phyloP scores from a whole-genome alignment of 2,888 invertebrate species.

The Agrochola litura region DNA sequence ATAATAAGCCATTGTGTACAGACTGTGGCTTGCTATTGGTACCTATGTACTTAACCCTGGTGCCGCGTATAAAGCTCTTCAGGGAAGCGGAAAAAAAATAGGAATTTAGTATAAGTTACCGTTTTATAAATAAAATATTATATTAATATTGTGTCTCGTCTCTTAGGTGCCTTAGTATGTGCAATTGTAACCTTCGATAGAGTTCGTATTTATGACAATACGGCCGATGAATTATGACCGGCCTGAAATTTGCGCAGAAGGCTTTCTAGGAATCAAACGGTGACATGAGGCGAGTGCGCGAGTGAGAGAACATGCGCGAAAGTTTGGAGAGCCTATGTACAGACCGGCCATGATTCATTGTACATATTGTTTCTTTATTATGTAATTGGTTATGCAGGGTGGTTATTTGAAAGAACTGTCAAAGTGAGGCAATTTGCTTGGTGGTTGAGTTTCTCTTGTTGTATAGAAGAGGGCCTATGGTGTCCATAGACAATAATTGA shows the following conservation, averaged over 20 bases:
- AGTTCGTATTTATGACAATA: constrained; percentile 42
- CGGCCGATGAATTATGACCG: too few relatives aligned
- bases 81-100: constrained; percentile 25
- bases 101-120: constrained; percentile 59
- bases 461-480: neutral
- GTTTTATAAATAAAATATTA: constrained; percentile 53
- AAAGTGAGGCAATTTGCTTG: neutral
- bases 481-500: too few relatives aligned
- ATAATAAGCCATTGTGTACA: constrained; percentile 9
- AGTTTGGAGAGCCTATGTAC: too few relatives aligned
- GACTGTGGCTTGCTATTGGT: constrained; percentile 38
- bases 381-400: constrained; percentile 18
- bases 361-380: constrained; percentile 16
- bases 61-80: constrained; percentile 41
- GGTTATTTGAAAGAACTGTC: constrained; percentile 28
- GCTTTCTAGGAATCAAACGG: too few relatives aligned
- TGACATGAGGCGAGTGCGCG: too few relatives aligned
- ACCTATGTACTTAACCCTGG: constrained; percentile 62
- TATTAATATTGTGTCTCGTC: constrained; percentile 61
- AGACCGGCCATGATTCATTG: too few relatives aligned
- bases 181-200: constrained; percentile 63
- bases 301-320: too few relatives aligned
- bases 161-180: constrained; percentile 68
- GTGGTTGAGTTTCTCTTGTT: neutral
- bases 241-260: too few relatives aligned